Evolutionary conservation across 1,140 invertebrate genomes (phyloP).

Genomic region (Drosophila micromelanica): DNA sequence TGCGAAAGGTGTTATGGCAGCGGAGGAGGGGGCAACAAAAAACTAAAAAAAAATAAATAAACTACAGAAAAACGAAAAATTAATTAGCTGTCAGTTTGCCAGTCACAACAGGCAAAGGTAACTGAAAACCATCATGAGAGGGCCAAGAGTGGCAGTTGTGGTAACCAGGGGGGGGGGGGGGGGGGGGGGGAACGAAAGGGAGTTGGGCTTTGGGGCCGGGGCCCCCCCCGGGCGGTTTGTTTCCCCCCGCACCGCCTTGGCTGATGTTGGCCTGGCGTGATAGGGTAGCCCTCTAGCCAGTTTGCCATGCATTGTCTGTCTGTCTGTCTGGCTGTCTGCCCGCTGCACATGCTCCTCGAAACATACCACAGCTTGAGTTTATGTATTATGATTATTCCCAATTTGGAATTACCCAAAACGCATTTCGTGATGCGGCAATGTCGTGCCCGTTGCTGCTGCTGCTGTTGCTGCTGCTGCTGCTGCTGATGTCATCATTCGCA

Average conservation of each 20-base stretch:
- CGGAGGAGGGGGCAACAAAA: not conserved
- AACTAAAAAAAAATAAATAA: not conserved
- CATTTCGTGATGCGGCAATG: slow-evolving; percentile 63
- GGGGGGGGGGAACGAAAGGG: slow-evolving; percentile 7
- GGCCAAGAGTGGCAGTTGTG: not conserved
- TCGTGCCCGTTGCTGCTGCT: slow-evolving; percentile 35
- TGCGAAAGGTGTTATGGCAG: slow-evolving; percentile 54
- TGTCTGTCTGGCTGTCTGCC: too few relatives aligned
- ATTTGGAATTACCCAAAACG: slow-evolving; percentile 68
- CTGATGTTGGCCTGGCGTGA: slow-evolving; percentile 58
- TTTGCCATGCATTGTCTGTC: slow-evolving; percentile 13
- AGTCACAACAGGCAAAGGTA: slow-evolving; percentile 17
- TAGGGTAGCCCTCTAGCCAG: slow-evolving; percentile 3
- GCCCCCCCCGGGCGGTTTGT: too few relatives aligned
- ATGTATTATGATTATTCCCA: slow-evolving; percentile 62
- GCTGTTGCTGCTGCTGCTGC: slow-evolving; percentile 32
- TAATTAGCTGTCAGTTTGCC: slow-evolving; percentile 45
- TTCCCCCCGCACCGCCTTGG: too few relatives aligned
- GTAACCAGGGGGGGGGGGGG: not conserved
- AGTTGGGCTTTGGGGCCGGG: too few relatives aligned
- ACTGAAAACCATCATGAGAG: slow-evolving; percentile 2
- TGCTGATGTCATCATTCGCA: slow-evolving; percentile 56
- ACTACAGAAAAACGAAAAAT: slow-evolving; percentile 25
- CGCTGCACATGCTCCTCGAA: not conserved
- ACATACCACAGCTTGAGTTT: slow-evolving; percentile 5